phyloP scores from a whole-genome alignment of 30 jellyfish, hydroid and myxozoan species.

The Aurelia sp. region DNA sequence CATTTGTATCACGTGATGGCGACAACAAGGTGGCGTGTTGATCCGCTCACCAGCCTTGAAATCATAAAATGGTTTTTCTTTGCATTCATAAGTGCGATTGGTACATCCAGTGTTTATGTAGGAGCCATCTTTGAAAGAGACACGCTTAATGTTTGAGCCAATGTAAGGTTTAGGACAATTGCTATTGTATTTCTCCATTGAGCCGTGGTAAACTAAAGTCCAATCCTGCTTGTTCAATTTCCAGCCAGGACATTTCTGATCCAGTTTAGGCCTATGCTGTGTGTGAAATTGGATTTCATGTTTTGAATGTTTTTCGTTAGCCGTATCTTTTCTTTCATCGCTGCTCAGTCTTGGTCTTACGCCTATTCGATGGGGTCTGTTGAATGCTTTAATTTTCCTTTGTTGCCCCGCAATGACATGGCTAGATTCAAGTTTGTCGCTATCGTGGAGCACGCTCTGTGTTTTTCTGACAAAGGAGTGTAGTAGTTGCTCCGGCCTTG shows the following conservation, averaged over 20 bases:
- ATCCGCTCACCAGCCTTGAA: constrained; percentile 38
- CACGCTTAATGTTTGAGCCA: constrained; percentile 43
- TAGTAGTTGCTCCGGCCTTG: too few species aligned
- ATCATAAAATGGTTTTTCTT: constrained; percentile 76
- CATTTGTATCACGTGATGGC: constrained; percentile 71
- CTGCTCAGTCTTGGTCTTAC: too few species aligned
- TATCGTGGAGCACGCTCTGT: too few species aligned
- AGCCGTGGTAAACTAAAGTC: constrained; percentile 37
- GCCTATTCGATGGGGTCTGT: too few species aligned
- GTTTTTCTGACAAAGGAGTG: too few species aligned
- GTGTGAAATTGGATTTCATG: background rate
- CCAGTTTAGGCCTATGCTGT: background rate
- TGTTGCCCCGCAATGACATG: too few species aligned
- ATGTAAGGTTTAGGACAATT: constrained; percentile 37
- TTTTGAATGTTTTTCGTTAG: background rate
- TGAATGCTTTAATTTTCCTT: too few species aligned
- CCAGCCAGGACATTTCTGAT: constrained; percentile 27
- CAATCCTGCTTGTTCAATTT: constrained; percentile 34
- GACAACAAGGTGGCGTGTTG: constrained; percentile 98
- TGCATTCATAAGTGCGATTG: constrained; percentile 67
- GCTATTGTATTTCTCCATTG: background rate
- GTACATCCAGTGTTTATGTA: constrained; percentile 72
- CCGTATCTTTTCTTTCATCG: background rate
- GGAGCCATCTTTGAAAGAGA: constrained; percentile 55
- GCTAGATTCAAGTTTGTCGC: too few species aligned